Evolutionary conservation across 2,113 vertebrate genomes (phyloP), one percentile per base, ranked within the genome.

Genomic region (Perca fluviatilis): DNA sequence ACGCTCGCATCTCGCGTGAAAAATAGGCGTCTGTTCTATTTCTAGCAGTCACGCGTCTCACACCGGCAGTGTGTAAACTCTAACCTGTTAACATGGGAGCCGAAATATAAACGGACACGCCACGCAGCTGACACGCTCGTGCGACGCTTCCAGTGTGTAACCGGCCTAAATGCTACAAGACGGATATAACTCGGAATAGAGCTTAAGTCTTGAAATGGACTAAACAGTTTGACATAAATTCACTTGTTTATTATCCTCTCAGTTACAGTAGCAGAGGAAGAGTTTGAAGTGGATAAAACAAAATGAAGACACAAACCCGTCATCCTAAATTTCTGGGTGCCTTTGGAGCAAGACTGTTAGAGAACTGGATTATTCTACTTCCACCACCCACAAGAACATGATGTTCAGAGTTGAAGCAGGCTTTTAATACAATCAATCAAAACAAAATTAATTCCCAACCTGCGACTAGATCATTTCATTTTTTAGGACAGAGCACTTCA

Each of bases 401-500:
- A 43, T 87, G 80, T 88, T 89, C 56, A 53, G 33, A 82, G 46
- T 77, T 86, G 64, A 83, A 76, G 56, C 79, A 9, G n/a, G 23
- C 58, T 69, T 60, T 80, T 60, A 56, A 56, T 69, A 58, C 5
- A 66, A 43, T 61, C 64, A 71, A 53, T 82, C 62, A 83, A 69
- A 88, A 68, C 64, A 70, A 53, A 87, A 83, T 65, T 61, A 0
- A 61, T 79, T 74, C 40, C 70, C 63, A 75, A 43, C 58, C 19
- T 50, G 18, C 27, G 14, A 54, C 18, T 5, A 51, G 68, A 73
- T 87, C 53, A 72, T 84, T 78, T 49, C 6, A 70, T 81, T 86
- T 69, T 81, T 18, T 23, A 46, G 50, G 21, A 47, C 63, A 30
- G 25, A 85, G 67, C 80, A 33, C 84, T 82, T 80, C 30, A 64